A percentile compares a stretch with the other conserved stretches of the same genome.
Conservation (phyloP, 1,140 invertebrate species). For the Drosophila kepulauana region DNA sequence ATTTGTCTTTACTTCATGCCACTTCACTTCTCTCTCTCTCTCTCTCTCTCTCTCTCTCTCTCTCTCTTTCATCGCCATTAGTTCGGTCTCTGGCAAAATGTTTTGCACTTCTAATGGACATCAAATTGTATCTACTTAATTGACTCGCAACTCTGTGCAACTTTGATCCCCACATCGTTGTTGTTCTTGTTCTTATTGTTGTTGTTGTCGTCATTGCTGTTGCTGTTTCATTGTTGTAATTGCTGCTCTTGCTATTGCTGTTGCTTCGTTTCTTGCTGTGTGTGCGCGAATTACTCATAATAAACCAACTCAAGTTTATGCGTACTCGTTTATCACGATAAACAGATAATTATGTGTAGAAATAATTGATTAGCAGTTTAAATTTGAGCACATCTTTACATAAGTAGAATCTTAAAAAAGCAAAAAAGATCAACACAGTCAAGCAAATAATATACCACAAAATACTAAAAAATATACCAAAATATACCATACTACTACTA, state of each 20-base stretch:
- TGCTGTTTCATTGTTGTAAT: background rate
- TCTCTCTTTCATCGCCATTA: background rate
- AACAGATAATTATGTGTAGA: background rate
- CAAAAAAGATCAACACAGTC: too few relatives aligned
- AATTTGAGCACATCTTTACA: too few relatives aligned
- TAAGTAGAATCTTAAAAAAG: too few relatives aligned
- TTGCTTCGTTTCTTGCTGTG: conserved; percentile 9
- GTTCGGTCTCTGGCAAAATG: conserved; percentile 14
- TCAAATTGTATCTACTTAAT: conserved; percentile 20
- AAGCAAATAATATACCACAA: too few relatives aligned
- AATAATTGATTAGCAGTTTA: too few relatives aligned
- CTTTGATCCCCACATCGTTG: conserved; percentile 1
- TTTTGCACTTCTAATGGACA: conserved; percentile 17
- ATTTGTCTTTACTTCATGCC: too few relatives aligned
- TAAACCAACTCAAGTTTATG: conserved; percentile 11
- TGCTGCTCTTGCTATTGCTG: background rate
- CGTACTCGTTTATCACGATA: background rate
- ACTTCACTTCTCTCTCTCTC: background rate
- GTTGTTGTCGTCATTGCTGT: background rate
- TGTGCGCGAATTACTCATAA: conserved; percentile 19
- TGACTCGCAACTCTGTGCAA: conserved; percentile 21
- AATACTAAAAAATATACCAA: too few relatives aligned
- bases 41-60: background rate
- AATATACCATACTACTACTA: too few relatives aligned
- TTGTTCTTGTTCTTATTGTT: conserved; percentile 2